Evolutionary conservation across 2,888 invertebrate genomes (phyloP).

Genomic region (Diaperis boleti): DNA sequence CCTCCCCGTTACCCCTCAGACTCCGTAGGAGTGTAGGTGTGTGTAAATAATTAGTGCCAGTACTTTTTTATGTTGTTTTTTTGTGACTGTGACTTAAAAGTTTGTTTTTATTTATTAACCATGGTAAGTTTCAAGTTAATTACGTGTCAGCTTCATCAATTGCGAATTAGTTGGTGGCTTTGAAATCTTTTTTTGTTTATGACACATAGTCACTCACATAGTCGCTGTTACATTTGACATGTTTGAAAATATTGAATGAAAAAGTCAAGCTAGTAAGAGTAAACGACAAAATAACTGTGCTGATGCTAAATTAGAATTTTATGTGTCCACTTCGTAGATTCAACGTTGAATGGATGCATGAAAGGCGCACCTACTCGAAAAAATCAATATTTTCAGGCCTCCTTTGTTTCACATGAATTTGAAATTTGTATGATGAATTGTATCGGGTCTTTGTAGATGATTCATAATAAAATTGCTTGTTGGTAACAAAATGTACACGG

Average conservation of each 20-base stretch:
- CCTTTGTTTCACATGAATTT: conserved; percentile 3
- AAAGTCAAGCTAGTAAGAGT: too few relatives aligned
- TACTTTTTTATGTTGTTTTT: conserved; percentile 4
- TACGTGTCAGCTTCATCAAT: neutral
- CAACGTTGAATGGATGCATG: neutral
- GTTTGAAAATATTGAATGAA: neutral
- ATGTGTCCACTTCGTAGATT: too few relatives aligned
- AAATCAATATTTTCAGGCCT: conserved; percentile 39
- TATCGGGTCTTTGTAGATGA: too few relatives aligned
- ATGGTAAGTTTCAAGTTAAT: conserved; percentile 44
- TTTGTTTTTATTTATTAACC: conserved; percentile 35
- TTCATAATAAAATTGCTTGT: too few relatives aligned
- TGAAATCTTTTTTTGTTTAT: conserved; percentile 18
- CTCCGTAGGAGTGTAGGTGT: conserved; percentile 11
- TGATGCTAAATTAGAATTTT: too few relatives aligned
- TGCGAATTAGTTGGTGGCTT: conserved; percentile 5
- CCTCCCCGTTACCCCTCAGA: too few relatives aligned
- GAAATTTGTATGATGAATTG: neutral
- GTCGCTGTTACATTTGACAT: neutral
- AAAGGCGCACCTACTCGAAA: conserved; percentile 9
- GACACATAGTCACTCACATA: conserved; percentile 3
- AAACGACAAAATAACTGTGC: too few relatives aligned
- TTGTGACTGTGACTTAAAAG: neutral
- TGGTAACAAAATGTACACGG: too few relatives aligned
- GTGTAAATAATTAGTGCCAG: neutral